phyloP scores from a whole-genome alignment of 1,140 invertebrate genomes.

The Cydia fagiglandana region DNA sequence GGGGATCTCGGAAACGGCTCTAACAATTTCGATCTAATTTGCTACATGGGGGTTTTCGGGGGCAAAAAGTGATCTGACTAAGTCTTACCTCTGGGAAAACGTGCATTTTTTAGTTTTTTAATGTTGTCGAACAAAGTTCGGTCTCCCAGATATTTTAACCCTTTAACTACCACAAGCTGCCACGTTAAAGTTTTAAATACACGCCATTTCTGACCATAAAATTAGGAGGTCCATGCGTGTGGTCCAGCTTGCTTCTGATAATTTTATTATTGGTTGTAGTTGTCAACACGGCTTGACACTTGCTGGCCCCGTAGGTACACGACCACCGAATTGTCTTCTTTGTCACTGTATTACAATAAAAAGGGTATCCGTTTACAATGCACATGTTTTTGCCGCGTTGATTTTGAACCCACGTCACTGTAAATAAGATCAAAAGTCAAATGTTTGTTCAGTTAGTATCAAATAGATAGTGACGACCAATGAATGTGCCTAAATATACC shows the following conservation, averaged over 20 bases:
- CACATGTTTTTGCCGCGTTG: slow-evolving; percentile 35
- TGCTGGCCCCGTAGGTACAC: not conserved
- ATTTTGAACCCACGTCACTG: not conserved
- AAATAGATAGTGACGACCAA: too few species aligned
- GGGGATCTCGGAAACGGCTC: too few species aligned
- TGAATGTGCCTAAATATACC: too few species aligned
- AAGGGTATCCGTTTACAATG: slow-evolving; percentile 39
- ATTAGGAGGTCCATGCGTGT: slow-evolving; percentile 28
- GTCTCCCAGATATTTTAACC: too few species aligned
- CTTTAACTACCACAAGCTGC: too few species aligned
- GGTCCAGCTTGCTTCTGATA: not conserved
- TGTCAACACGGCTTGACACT: slow-evolving; percentile 38
- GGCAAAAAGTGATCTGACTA: too few species aligned
- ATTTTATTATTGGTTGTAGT: slow-evolving; percentile 33
- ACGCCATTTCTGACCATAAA: not conserved
- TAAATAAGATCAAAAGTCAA: not conserved
- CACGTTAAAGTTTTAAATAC: not conserved
- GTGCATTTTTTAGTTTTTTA: too few species aligned
- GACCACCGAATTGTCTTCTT: slow-evolving; percentile 2
- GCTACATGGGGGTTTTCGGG: too few species aligned
- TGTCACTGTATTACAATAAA: slow-evolving; percentile 36
- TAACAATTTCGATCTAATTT: too few species aligned
- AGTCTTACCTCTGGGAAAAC: too few species aligned
- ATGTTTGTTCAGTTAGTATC: too few species aligned
- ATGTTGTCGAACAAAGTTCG: too few species aligned